Evolutionary conservation across 1,140 invertebrate genomes (phyloP).

Genomic region (Streblospio benedicti): DNA sequence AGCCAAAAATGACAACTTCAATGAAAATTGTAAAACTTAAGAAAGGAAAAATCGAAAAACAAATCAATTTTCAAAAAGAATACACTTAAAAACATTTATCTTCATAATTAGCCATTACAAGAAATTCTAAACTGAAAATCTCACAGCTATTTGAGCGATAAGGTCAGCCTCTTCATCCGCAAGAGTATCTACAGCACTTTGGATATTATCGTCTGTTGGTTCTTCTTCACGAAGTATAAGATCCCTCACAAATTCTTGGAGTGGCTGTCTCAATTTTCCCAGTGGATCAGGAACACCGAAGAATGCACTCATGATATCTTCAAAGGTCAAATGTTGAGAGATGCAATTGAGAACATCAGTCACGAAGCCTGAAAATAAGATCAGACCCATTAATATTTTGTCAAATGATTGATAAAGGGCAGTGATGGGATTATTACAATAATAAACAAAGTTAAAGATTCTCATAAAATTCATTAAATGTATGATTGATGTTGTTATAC

Average conservation of each 20-base stretch:
- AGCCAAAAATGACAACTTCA: background rate
- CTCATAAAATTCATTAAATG: no score
- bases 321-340: constrained; percentile 43
- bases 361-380: constrained; percentile 36
- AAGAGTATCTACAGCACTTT: constrained; percentile 20
- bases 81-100: no score
- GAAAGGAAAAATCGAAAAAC: background rate
- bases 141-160: constrained; percentile 21
- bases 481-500: no score
- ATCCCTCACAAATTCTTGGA: constrained; percentile 36
- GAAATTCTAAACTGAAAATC: background rate
- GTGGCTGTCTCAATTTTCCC: constrained; percentile 26
- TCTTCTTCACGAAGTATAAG: constrained; percentile 31
- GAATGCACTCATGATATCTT: constrained; percentile 47
- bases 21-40: constrained; percentile 7
- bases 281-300: constrained; percentile 41
- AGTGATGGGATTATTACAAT: no score
- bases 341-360: constrained; percentile 32
- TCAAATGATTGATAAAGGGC: no score
- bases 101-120: constrained; percentile 17
- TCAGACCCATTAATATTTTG: no score
- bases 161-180: constrained; percentile 23
- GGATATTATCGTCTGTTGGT: constrained; percentile 32
- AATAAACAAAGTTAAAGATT: no score
- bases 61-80: no score